These are phyloP conservation scores for Monochamus saltuarius DNA, from an alignment of 1,140 invertebrate genomes.

Conservation along the genomic window DNA sequence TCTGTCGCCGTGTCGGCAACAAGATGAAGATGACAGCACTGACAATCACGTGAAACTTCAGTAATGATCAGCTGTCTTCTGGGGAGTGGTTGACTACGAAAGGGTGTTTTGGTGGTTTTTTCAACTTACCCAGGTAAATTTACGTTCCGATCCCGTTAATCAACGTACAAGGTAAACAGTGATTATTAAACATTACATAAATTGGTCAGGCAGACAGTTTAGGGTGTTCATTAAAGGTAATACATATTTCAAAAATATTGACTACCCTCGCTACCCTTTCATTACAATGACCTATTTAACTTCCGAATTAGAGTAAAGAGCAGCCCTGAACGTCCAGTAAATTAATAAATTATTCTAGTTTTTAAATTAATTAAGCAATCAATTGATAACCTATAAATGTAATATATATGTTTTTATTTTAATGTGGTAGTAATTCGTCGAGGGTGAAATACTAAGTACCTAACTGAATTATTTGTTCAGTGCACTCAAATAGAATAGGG, in stretches of 20 bases:
- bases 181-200: no score
- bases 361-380: no score
- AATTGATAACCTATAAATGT: no score
- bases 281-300: constrained; percentile 9
- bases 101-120: constrained; percentile 36
- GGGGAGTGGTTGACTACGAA: constrained; percentile 50
- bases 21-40: constrained; percentile 39
- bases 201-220: background rate
- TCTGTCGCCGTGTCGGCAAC: no score
- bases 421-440: no score
- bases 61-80: constrained; percentile 52
- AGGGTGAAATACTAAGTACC: no score
- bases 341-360: no score
- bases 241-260: background rate
- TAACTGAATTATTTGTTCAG: no score
- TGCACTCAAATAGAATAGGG: no score
- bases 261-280: background rate
- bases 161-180: background rate
- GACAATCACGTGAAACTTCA: constrained; percentile 51
- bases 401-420: no score
- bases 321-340: no score
- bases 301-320: background rate
- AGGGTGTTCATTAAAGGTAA: background rate
- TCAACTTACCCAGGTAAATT: constrained; percentile 24
- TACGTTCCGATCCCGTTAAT: constrained; percentile 17